Percentiles rank a stretch among this genome's conserved stretches.
phyloP scores from a whole-genome alignment of 1,140 invertebrate species.

The Aplysia californica region DNA sequence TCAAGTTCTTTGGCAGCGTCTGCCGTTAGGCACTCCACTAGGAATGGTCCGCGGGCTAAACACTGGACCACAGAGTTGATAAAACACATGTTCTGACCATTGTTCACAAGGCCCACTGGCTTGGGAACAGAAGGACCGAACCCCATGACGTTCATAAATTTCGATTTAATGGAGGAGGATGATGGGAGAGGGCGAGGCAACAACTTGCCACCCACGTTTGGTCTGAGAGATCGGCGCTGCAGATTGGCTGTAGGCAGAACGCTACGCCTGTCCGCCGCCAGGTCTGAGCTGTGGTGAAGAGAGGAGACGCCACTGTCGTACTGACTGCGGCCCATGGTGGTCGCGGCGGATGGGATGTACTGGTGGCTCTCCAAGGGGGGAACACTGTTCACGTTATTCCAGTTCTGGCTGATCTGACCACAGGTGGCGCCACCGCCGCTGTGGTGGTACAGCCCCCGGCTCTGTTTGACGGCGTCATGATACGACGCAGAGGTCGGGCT shows the following conservation, averaged over 20 bases:
- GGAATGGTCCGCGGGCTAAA: conserved; percentile 53
- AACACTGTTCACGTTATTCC: background rate
- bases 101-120: conserved; percentile 58
- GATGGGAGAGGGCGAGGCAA: conserved; percentile 9
- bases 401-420: no score
- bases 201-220: conserved; percentile 1
- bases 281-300: background rate
- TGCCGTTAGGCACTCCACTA: conserved; percentile 44
- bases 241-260: conserved; percentile 25
- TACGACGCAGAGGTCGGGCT: background rate
- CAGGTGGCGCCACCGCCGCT: no score
- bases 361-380: background rate
- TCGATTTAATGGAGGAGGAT: conserved; percentile 37
- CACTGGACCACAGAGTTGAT: conserved; percentile 65
- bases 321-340: background rate
- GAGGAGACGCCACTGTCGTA: background rate
- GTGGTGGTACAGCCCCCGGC: background rate
- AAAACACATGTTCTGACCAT: conserved; percentile 63
- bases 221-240: conserved; percentile 44
- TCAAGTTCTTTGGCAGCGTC: conserved; percentile 48
- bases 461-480: conserved; percentile 8
- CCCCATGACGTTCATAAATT: conserved; percentile 55
- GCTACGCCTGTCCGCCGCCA: background rate
- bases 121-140: conserved; percentile 28
- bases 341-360: no score